phyloP scores from a whole-genome alignment of 2,888 invertebrate species.

The Norana najaformis region DNA sequence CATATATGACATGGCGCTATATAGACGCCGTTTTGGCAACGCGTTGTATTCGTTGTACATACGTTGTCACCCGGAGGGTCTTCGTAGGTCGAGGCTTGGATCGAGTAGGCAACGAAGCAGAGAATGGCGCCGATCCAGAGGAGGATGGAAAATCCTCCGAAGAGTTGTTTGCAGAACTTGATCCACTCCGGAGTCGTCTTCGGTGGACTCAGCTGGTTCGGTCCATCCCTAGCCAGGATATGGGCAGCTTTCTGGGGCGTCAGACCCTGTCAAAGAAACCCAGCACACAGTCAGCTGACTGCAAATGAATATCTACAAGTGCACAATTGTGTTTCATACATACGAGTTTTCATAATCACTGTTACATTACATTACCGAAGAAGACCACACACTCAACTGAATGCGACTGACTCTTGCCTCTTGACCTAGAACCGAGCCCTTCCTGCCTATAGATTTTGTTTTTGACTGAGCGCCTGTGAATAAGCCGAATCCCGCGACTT shows the following conservation, averaged over 20 bases:
- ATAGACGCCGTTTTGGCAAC: too few relatives aligned
- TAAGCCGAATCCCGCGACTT: too few relatives aligned
- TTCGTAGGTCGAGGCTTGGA: slow-evolving; percentile 76
- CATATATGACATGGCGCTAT: too few relatives aligned
- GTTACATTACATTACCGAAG: too few relatives aligned
- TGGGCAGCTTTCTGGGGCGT: slow-evolving; percentile 49
- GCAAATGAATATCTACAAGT: neutral
- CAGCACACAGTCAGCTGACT: neutral
- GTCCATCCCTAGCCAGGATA: slow-evolving; percentile 55
- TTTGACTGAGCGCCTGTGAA: too few relatives aligned
- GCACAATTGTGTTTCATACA: neutral
- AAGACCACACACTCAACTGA: too few relatives aligned
- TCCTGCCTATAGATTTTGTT: too few relatives aligned
- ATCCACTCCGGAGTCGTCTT: slow-evolving; percentile 61
- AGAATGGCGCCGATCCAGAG: slow-evolving; percentile 67
- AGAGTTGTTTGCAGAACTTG: slow-evolving; percentile 59
- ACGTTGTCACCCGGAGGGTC: slow-evolving; percentile 90
- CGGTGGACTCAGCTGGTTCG: slow-evolving; percentile 59
- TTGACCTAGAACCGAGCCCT: too few relatives aligned
- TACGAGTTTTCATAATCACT: neutral
- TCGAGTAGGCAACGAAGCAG: slow-evolving; percentile 88
- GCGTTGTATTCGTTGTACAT: slow-evolving; percentile 33
- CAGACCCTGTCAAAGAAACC: slow-evolving; percentile 48
- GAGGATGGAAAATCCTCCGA: slow-evolving; percentile 58
- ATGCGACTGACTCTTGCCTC: too few relatives aligned